Conservation (phyloP, 2,113 vertebrate species). For the Merops nubicus region DNA sequence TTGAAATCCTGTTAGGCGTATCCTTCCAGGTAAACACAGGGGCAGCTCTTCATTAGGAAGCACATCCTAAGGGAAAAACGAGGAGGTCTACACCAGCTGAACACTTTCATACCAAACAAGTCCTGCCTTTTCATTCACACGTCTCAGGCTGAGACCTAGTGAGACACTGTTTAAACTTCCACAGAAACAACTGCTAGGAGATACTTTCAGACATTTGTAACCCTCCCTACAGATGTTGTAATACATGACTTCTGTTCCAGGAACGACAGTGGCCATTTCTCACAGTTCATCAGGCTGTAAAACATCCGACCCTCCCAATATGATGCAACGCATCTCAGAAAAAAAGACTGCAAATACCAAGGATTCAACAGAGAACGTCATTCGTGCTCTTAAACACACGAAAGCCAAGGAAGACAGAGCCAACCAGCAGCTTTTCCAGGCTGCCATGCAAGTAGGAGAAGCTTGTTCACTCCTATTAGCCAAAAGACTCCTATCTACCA, state of each 20-base stretch:
- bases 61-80: background rate
- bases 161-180: background rate
- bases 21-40: background rate
- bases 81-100: background rate
- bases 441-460: background rate
- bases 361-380: background rate
- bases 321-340: background rate
- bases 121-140: background rate
- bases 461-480: rapidly evolving
- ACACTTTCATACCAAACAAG: background rate
- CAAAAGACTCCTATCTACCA: background rate
- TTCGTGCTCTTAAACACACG: rapidly evolving
- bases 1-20: background rate
- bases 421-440: background rate
- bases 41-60: background rate
- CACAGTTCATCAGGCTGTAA: background rate
- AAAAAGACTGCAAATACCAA: background rate
- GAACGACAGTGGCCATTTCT: background rate
- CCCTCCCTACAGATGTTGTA: background rate
- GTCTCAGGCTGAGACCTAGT: rapidly evolving
- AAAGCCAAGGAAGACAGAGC: background rate
- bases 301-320: background rate
- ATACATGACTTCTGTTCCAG: background rate
- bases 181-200: background rate
- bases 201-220: background rate